phyloP scores from a whole-genome alignment of 2,113 vertebrate genomes.

The Enhydra lutris region DNA sequence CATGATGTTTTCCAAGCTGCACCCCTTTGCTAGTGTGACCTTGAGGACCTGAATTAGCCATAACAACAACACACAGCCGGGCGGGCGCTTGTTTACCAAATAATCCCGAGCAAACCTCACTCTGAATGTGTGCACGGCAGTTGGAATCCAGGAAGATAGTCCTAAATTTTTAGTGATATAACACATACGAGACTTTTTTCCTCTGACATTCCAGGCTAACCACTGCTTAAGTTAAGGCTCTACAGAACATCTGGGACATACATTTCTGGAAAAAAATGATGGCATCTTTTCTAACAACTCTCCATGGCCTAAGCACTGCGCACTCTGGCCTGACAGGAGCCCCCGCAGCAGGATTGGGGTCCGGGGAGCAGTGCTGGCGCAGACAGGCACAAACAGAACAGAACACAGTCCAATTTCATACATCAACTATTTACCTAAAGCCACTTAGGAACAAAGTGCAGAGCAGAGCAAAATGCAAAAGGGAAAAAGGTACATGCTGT shows the following conservation, averaged over 20 bases:
- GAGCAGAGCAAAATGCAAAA: not conserved
- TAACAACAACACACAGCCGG: constrained; percentile 61
- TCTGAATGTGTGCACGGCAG: not conserved
- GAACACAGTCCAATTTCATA: not conserved
- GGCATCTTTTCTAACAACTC: not conserved
- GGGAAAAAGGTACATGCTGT: not conserved
- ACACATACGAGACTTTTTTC: constrained; percentile 29
- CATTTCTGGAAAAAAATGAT: constrained; percentile 55
- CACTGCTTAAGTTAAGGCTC: constrained; percentile 51
- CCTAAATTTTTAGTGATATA: not conserved
- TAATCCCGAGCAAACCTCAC: constrained; percentile 12
- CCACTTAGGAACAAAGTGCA: not conserved
- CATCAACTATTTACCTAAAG: not conserved
- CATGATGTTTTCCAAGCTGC: not conserved
- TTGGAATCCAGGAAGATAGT: constrained; percentile 23
- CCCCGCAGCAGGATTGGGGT: not conserved
- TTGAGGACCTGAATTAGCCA: constrained; percentile 51
- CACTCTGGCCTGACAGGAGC: not conserved
- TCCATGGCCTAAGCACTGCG: not conserved
- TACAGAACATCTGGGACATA: constrained; percentile 45
- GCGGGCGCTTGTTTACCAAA: not conserved
- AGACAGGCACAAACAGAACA: not conserved
- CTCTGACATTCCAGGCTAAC: constrained; percentile 59
- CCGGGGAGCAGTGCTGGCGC: not conserved
- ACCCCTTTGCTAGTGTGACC: not conserved